Evolutionary conservation across 2,888 invertebrate species (phyloP).

Genomic region (Zaprionus lineosus): DNA sequence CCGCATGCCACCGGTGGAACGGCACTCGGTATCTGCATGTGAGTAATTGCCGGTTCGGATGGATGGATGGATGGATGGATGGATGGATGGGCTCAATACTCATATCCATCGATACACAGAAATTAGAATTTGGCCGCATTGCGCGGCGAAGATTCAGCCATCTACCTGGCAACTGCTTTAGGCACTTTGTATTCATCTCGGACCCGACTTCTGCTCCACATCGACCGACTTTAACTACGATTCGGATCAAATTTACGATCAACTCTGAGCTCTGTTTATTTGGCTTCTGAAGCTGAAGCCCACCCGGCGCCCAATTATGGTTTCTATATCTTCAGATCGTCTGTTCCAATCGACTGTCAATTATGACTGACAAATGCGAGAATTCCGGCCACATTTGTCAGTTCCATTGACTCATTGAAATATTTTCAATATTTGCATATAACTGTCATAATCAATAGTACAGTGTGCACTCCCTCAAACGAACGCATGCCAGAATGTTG

Average conservation of each 20-base stretch:
- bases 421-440: neutral
- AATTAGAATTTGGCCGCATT: constrained; percentile 39
- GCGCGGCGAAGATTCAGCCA: constrained; percentile 2
- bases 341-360: constrained; percentile 64
- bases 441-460: too few relatives aligned
- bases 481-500: too few relatives aligned
- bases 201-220: constrained; percentile 9
- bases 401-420: neutral
- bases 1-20: constrained; percentile 13
- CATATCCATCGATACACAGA: constrained; percentile 37
- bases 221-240: constrained; percentile 5
- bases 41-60: constrained; percentile 52
- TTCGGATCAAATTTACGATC: constrained; percentile 50
- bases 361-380: constrained; percentile 68
- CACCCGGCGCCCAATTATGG: constrained; percentile 30
- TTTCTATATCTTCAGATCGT: constrained; percentile 11
- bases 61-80: too few relatives aligned
- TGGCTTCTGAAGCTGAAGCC: constrained; percentile 4
- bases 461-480: neutral
- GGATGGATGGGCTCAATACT: too few relatives aligned
- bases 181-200: constrained; percentile 36
- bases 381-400: constrained; percentile 33
- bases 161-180: constrained; percentile 25
- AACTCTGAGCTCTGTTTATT: constrained; percentile 27
- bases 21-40: constrained; percentile 53